phyloP scores from a whole-genome alignment of 2,888 invertebrate genomes.

The Drosophila austrosaltans region DNA sequence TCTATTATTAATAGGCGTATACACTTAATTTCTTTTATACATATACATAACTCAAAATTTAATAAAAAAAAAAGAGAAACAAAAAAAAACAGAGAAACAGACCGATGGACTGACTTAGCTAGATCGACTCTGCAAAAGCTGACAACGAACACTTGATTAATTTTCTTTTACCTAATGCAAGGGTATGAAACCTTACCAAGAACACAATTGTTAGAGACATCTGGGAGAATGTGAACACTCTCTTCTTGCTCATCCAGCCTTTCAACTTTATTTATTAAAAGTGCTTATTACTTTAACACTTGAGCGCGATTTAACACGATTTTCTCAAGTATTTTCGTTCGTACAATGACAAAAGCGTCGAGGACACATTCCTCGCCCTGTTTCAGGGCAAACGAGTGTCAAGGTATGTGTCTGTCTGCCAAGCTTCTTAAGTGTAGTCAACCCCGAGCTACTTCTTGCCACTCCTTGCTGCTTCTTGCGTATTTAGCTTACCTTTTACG shows the following conservation, averaged over 20 bases:
- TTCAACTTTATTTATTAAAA: conserved; percentile 77
- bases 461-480: conserved; percentile 29
- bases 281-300: conserved; percentile 78
- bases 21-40: too few relatives aligned
- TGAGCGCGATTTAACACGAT: conserved; percentile 80
- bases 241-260: conserved; percentile 36
- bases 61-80: too few relatives aligned
- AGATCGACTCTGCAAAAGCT: too few relatives aligned
- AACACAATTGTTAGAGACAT: conserved; percentile 37
- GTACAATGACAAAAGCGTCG: conserved; percentile 38
- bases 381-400: conserved; percentile 47
- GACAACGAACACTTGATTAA: too few relatives aligned
- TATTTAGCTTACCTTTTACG: conserved; percentile 47
- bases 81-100: too few relatives aligned
- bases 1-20: too few relatives aligned
- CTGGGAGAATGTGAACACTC: conserved; percentile 27
- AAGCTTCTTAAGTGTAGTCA: conserved; percentile 29
- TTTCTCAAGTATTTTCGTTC: conserved; percentile 73
- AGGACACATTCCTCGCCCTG: conserved; percentile 53
- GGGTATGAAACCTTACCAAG: conserved; percentile 30
- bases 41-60: too few relatives aligned
- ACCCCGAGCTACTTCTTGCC: conserved; percentile 20
- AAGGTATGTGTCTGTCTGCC: conserved; percentile 52
- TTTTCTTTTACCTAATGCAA: neutral
- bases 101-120: too few relatives aligned